phyloP scores from a whole-genome alignment of 1,140 invertebrate genomes.

The Sycophaga agraensis region DNA sequence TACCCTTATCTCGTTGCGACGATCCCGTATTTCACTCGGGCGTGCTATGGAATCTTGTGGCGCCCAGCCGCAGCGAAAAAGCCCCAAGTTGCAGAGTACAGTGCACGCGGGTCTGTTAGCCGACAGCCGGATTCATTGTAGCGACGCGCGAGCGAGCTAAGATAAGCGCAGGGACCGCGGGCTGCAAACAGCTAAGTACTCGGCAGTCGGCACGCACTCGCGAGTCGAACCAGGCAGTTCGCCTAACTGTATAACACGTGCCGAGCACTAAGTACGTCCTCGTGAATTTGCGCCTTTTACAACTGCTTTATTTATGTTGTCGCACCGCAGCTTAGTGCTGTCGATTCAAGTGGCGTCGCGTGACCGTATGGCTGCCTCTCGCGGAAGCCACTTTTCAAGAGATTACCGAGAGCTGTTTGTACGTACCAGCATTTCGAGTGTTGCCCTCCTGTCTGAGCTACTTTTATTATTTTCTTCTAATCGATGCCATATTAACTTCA shows the following conservation, averaged over 20 bases:
- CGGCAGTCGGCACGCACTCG: slow-evolving; percentile 1
- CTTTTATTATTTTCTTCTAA: too few species aligned
- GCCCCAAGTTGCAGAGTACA: neutral
- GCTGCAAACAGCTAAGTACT: neutral
- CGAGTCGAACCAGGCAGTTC: neutral
- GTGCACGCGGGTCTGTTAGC: too few species aligned
- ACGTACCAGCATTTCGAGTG: too few species aligned
- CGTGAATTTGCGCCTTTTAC: neutral
- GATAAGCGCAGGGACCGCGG: neutral
- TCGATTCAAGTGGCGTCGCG: too few species aligned
- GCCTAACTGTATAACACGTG: neutral
- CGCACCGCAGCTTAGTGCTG: too few species aligned
- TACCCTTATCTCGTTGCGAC: neutral
- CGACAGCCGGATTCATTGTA: neutral
- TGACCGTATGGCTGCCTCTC: too few species aligned
- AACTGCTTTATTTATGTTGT: slow-evolving; percentile 15
- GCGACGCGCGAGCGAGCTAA: neutral
- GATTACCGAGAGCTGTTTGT: too few species aligned
- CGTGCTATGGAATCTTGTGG: neutral
- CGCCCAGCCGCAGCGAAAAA: neutral
- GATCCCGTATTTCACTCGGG: slow-evolving; percentile 6
- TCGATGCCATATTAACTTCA: too few species aligned
- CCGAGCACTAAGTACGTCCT: too few species aligned
- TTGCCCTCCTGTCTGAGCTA: too few species aligned
- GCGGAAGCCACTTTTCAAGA: too few species aligned